Conservation (phyloP, 2,888 invertebrate genomes). For the Ophion slaviceki region DNA sequence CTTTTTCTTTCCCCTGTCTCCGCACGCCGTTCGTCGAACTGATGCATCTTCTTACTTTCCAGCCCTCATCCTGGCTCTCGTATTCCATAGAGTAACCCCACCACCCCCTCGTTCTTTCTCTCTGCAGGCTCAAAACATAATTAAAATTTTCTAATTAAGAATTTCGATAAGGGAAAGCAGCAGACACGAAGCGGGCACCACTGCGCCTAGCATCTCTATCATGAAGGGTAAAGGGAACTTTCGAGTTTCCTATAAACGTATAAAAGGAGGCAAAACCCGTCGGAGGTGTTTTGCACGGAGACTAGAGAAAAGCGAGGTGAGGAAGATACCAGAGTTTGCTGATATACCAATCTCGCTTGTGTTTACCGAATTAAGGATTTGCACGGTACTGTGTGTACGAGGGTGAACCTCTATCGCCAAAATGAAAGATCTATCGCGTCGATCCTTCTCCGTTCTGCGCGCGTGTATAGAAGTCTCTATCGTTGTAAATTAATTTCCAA, state of each 20-base stretch:
- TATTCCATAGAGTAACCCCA: conserved; percentile 37
- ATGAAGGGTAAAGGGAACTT: conserved; percentile 61
- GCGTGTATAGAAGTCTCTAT: conserved; percentile 9
- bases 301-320: conserved; percentile 16
- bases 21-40: conserved; percentile 45
- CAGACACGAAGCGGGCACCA: conserved; percentile 57
- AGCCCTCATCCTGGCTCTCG: conserved; percentile 37
- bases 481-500: conserved; percentile 9
- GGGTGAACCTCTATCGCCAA: conserved; percentile 20
- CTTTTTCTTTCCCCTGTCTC: conserved; percentile 29
- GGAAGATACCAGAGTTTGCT: conserved; percentile 54
- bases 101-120: conserved; percentile 59
- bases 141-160: conserved; percentile 84
- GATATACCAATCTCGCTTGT: conserved; percentile 60
- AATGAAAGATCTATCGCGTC: conserved; percentile 43
- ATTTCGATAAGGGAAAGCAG: conserved; percentile 80
- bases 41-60: conserved; percentile 60
- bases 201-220: conserved; percentile 61
- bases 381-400: conserved; percentile 34
- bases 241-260: conserved; percentile 60
- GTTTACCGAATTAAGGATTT: conserved; percentile 67
- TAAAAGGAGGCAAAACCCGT: conserved; percentile 48
- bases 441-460: conserved; percentile 3
- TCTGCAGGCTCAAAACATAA: conserved; percentile 80
- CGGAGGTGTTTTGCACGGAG: conserved; percentile 15